Evolutionary conservation across 2,797 vertebrate genomes (phyloP).

Genomic region (Manis pentadactyla): DNA sequence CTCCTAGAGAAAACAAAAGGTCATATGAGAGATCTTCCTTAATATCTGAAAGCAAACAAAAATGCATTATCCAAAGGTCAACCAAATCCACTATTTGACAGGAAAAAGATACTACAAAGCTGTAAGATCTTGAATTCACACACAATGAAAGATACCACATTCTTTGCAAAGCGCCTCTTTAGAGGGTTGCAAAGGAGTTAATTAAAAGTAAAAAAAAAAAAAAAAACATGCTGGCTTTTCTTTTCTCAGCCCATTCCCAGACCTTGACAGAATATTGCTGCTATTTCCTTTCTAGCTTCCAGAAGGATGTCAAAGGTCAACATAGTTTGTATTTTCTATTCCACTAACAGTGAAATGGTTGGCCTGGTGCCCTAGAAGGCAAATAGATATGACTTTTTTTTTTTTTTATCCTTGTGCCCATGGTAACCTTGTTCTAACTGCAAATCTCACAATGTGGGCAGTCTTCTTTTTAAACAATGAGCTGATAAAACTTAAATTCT

Average conservation of each 20-base stretch:
- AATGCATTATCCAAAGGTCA: constrained; percentile 69
- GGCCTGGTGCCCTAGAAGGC: neutral
- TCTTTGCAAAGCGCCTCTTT: constrained; percentile 34
- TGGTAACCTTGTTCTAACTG: neutral
- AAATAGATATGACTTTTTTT: neutral
- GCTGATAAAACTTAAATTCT: neutral
- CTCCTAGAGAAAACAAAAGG: constrained; percentile 65
- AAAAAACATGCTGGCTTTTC: constrained; percentile 25
- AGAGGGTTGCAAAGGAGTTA: neutral
- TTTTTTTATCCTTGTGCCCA: neutral
- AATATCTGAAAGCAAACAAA: constrained; percentile 73
- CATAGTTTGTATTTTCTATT: constrained; percentile 9
- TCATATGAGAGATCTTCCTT: constrained; percentile 49
- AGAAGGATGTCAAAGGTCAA: constrained; percentile 50
- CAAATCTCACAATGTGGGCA: neutral
- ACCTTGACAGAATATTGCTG: constrained; percentile 7
- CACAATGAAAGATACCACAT: neutral
- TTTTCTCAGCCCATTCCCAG: neutral
- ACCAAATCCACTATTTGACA: constrained; percentile 14
- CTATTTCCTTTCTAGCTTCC: constrained; percentile 55
- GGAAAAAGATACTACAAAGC: constrained; percentile 56
- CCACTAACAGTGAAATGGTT: neutral
- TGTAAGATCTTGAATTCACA: constrained; percentile 42
- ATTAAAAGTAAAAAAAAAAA: constrained; percentile 20
- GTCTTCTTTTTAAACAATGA: constrained; percentile 41